Conservation (phyloP, 2,113 vertebrate genomes). For the Lichenostomus cassidix region DNA sequence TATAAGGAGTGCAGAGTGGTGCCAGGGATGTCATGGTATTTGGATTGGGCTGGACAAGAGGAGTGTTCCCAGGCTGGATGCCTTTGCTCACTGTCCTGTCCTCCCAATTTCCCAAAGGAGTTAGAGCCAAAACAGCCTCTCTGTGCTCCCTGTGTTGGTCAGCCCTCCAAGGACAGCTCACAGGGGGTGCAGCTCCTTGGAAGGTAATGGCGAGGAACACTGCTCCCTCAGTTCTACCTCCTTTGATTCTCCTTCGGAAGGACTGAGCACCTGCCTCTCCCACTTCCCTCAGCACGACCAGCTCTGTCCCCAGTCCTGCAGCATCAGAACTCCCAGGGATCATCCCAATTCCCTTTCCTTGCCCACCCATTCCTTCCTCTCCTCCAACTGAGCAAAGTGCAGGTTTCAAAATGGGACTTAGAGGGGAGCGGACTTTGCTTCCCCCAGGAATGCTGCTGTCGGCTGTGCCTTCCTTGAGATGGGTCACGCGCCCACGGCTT, state of each 20-base stretch:
- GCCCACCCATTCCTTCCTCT: background rate
- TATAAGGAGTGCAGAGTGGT: background rate
- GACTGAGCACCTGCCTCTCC: background rate
- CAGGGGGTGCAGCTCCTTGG: background rate
- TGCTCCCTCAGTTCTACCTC: background rate
- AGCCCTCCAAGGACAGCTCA: background rate
- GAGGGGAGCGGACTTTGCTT: slow-evolving; percentile 17
- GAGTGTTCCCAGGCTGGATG: background rate
- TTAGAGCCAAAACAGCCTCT: background rate
- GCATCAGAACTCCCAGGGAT: background rate
- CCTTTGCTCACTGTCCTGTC: background rate
- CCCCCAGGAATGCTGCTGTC: background rate
- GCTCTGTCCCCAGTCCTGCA: background rate
- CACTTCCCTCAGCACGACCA: background rate
- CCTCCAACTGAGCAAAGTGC: slow-evolving; percentile 19
- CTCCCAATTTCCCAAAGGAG: background rate
- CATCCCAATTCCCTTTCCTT: background rate
- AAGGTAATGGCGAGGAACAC: background rate
- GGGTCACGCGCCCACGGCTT: background rate
- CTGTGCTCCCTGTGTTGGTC: background rate
- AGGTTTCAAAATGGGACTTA: background rate
- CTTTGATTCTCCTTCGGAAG: background rate
- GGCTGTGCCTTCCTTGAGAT: background rate
- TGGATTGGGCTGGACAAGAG: background rate
- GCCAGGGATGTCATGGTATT: fast-evolving